Base-by-base conservation (phyloP, 1,140 invertebrate genomes). In the Phocides pigmalion region DNA sequence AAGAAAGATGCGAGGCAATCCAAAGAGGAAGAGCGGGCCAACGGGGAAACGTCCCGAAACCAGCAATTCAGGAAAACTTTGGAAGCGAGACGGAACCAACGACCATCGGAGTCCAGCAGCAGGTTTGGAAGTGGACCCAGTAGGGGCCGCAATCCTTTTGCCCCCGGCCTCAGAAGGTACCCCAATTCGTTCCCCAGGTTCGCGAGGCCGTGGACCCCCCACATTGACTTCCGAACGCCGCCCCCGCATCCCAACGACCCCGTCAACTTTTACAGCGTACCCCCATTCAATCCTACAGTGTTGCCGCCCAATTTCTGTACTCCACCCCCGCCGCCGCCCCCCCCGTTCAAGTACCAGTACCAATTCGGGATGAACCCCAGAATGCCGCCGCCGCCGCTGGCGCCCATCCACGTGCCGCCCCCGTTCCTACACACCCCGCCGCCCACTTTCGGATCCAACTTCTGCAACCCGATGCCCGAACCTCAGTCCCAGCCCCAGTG, bases 81-180 rank as follows among this genome's bases (percentile, higher is more conserved):
- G 0, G 81, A 86, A 42, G 66, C 73, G 0, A 74, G 71, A 56
- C 70, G 81, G 11, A 87, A 81, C 66, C 79, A 82, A 46, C 67
- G 84, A 32, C 84, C 88, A 0, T 78, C 77, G 0, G 82, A 89
- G 25, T 87, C 81, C 5, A 89, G 76, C 61, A 91, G 84, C 50
- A 70, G 87, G 0, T 90, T 90, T 58, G 83, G 89, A 25, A 74
- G 72, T 59, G 80, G 86, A 1, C 80, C 82, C 1, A 84, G 81
- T 37, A 65, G 84, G 6, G 82, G 82, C 3, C 62, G 84, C 0
- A 82, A 80, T 59, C 80, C 76, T 0, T 79, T 82, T 58, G 50
- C 74, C 0, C 53, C 71, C 2, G 72, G 79, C 0, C 74, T 78
- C 12, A 70, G 81, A 22, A 67, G 80, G n/a, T 81, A 76, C 11